Percentiles rank a stretch among this genome's conserved stretches.
These are phyloP conservation scores for Bubo blakistoni DNA, from an alignment of 2,113 vertebrate genomes.

Conservation along the genomic window DNA sequence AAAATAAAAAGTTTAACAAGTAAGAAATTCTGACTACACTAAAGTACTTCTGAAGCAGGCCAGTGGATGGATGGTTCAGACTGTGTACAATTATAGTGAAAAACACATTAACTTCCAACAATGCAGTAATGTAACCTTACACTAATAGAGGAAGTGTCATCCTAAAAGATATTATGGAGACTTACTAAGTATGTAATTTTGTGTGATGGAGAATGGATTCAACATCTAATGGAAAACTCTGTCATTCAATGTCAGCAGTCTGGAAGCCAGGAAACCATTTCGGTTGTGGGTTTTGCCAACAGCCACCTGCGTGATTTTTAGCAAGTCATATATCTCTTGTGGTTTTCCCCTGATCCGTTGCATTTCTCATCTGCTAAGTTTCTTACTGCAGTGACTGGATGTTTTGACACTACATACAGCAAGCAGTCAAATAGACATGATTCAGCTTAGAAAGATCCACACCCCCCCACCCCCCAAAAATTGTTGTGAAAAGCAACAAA, in stretches of 20 bases:
- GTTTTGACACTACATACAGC: not conserved
- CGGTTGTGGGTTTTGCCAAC: not conserved
- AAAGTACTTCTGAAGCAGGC: not conserved
- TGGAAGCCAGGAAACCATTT: not conserved
- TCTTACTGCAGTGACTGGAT: not conserved
- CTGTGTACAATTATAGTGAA: not conserved
- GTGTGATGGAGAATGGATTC: not conserved
- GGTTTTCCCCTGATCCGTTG: not conserved
- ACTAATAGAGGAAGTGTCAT: not conserved
- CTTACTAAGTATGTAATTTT: not conserved
- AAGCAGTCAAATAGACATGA: not conserved
- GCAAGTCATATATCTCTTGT: not conserved
- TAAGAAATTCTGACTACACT: not conserved
- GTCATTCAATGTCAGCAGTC: not conserved
- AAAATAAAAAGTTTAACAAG: not conserved
- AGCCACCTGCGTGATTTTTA: not conserved
- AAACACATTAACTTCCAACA: not conserved
- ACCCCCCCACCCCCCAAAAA: accelerated
- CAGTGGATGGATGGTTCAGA: not conserved
- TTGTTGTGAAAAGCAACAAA: not conserved
- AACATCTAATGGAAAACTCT: not conserved
- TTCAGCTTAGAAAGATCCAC: not conserved
- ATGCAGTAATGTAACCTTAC: not conserved
- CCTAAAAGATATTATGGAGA: not conserved
- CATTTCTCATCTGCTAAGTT: not conserved